These are phyloP conservation scores for Mayetiola destructor DNA, from an alignment of 2,888 invertebrate genomes.

Conservation along the genomic window DNA sequence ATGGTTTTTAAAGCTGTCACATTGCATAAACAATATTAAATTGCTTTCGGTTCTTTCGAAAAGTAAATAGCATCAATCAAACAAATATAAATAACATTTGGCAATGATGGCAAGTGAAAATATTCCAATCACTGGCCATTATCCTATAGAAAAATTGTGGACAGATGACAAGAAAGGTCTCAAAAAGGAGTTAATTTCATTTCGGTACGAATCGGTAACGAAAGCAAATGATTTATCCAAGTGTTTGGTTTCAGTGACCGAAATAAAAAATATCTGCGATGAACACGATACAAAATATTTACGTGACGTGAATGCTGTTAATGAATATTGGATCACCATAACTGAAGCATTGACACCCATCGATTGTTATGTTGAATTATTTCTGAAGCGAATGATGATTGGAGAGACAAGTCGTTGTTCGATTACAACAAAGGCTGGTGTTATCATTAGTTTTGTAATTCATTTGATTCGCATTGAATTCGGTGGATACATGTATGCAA, in stretches of 20 bases:
- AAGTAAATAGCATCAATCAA: too few species aligned
- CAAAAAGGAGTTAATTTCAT: slow-evolving; percentile 25
- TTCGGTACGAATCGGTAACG: slow-evolving; percentile 25
- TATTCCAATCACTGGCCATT: not conserved
- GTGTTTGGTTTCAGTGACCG: slow-evolving; percentile 26
- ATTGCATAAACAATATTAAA: not conserved
- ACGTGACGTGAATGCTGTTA: slow-evolving; percentile 6
- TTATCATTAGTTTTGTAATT: slow-evolving; percentile 28
- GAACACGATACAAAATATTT: slow-evolving; percentile 25
- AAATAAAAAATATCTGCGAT: slow-evolving; percentile 23
- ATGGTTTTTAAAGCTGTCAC: not conserved
- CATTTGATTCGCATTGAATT: slow-evolving; percentile 31
- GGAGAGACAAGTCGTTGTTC: slow-evolving; percentile 37
- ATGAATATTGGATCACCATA: slow-evolving; percentile 25
- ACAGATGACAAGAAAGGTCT: slow-evolving; percentile 25
- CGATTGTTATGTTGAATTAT: slow-evolving; percentile 36
- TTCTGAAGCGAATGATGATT: slow-evolving; percentile 36
- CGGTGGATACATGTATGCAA: slow-evolving; percentile 35
- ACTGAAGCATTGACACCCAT: slow-evolving; percentile 36
- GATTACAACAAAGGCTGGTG: slow-evolving; percentile 27
- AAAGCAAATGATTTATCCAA: slow-evolving; percentile 28
- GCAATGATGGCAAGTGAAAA: not conserved
- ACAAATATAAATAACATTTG: not conserved
- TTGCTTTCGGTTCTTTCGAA: too few species aligned
- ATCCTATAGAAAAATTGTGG: slow-evolving; percentile 15